Conservation (phyloP, 2,113 vertebrate species). For the Urocolius indicus region DNA sequence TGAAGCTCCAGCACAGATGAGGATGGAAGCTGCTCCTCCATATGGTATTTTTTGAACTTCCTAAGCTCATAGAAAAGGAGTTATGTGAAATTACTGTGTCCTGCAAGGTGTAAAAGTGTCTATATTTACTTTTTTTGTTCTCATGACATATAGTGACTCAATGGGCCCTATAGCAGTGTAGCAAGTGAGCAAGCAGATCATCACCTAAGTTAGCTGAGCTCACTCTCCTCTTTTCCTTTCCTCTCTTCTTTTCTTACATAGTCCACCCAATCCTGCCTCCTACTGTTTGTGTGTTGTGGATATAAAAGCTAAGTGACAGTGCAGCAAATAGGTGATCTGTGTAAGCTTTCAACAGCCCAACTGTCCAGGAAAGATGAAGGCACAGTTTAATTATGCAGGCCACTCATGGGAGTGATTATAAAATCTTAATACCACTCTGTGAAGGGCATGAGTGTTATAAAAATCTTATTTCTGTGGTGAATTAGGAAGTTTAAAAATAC, state of each 20-base stretch:
- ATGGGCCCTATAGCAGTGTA: background rate
- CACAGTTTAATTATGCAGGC: constrained; percentile 13
- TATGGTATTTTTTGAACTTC: background rate
- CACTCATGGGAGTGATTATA: background rate
- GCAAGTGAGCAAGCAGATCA: background rate
- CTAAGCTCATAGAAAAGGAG: background rate
- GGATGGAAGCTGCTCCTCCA: background rate
- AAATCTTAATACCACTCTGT: constrained; percentile 14
- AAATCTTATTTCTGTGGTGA: constrained; percentile 44
- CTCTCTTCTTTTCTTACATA: background rate
- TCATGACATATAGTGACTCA: background rate
- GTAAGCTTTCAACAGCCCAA: background rate
- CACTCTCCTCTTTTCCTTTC: background rate
- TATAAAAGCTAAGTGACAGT: background rate
- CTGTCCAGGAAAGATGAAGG: background rate
- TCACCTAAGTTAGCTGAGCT: background rate
- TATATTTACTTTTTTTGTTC: constrained; percentile 28
- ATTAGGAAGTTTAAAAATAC: constrained; percentile 33
- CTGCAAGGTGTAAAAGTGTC: constrained; percentile 45
- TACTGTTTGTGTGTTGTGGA: background rate
- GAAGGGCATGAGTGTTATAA: constrained; percentile 9
- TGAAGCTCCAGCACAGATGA: background rate
- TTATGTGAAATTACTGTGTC: constrained; percentile 4
- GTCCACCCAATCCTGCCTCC: background rate
- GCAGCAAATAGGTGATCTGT: background rate